Evolutionary conservation across 2,797 vertebrate genomes (phyloP), one percentile per base, ranked within the genome.

Genomic region (Halcyon smyrnensis): DNA sequence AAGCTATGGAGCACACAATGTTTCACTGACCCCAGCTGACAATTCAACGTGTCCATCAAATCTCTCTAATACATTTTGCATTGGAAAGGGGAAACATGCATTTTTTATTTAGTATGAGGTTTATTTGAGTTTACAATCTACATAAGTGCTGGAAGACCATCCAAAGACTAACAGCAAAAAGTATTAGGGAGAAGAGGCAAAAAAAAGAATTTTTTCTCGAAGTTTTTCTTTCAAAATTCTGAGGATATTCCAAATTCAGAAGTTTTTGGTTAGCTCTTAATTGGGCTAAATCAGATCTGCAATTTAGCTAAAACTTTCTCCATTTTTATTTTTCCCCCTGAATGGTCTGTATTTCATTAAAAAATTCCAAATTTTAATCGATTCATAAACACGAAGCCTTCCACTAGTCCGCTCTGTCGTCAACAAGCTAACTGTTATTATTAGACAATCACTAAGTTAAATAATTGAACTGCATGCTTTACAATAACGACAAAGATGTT

Each of bases 381-480:
- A 41, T 50, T 67, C 43, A 59, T 36, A 85, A 67, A 73, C 20
- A 62, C 3, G 53, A 82, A 96, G 87, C 86, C 83, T 94, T 95
- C 89, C 79, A 82, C 79, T 83, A 74, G 25, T 85, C 82, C 60
- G 50, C 20, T 82, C 76, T 63, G 48, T 13, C 77, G 74, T 30
- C 75, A 79, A 70, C 78, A 27, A 24, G 77, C 79, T 89, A 75
- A 78, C 48, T 79, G 51, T 15, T 56, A 69, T 84, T 84, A 80
- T 84, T 68, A 95, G 83, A 68, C 41, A 27, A 84, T 43, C 46
- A 64, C 53, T 90, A 96, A 63, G 84, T 81, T 87, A 94, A 83
- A 62, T 43, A 93, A 32, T 95, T 85, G 48, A 90, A 84, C 48
- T 53, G 96, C 98, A 98, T 98, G 97, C 98, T 97, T 86, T 71